phyloP scores from a whole-genome alignment of 1,140 invertebrate species.

The Aphis craccivora region DNA sequence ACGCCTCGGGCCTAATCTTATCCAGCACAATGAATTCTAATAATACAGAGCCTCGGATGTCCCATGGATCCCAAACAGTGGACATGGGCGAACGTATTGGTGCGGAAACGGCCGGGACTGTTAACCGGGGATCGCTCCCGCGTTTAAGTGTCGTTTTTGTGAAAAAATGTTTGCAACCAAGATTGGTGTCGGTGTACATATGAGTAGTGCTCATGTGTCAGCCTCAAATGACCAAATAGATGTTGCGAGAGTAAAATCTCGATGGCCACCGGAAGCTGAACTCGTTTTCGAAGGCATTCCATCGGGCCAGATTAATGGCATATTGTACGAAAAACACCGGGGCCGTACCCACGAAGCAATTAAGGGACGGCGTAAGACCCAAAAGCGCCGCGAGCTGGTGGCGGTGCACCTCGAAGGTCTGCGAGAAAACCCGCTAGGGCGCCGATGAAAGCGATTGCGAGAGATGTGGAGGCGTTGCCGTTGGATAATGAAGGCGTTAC shows the following conservation, averaged over 20 bases:
- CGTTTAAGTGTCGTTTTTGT: background rate
- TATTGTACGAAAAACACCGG: background rate
- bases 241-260: background rate
- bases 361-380: too few species aligned
- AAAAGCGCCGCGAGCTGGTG: too few species aligned
- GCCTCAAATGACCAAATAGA: background rate
- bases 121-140: background rate
- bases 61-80: background rate
- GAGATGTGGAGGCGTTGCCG: rapidly evolving
- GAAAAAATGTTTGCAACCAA: background rate
- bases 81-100: background rate
- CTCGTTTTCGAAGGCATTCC: rapidly evolving
- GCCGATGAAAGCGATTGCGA: rapidly evolving
- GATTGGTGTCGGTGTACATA: background rate
- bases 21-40: background rate
- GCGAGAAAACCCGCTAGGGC: too few species aligned
- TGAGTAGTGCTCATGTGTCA: background rate
- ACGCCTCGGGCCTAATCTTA: rapidly evolving
- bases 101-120: too few species aligned
- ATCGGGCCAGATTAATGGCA: rapidly evolving
- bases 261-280: background rate
- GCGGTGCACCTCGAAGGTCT: too few species aligned
- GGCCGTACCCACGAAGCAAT: background rate
- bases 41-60: background rate
- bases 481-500: too few species aligned